Base-by-base conservation (phyloP, 1,140 invertebrate species). In the Limonius californicus region DNA sequence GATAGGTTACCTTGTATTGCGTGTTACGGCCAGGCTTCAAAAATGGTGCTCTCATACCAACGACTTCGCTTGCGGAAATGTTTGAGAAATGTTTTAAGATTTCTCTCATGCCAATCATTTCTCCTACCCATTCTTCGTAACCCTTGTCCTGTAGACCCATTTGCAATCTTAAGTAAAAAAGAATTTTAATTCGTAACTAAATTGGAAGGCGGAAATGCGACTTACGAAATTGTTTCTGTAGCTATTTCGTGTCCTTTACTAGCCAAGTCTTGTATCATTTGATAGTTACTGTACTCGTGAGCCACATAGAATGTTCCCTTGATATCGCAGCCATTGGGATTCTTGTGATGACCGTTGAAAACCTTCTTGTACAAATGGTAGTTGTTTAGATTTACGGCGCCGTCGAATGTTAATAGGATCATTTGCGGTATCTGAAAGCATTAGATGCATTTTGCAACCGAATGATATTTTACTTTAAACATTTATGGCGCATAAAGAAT, bases 261-360 rank as follows among this genome's bases (percentile, higher is more conserved):
- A 55, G 93, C 93, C 30, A 97, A 80, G 67, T 90, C 80, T 76
- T 96, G 91, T 4, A 96, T 90, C 84, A 93, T 90, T 59, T 90
- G 90, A 78, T 97, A 97, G 78, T 97, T 94, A 70, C 92, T 94
- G 79, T 94, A 97, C 75, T 96, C 93, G 74, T 97, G 94, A 6
- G 94, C 92, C 62, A 96, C 84, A 78, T 97, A 98, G 79, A 97
- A 96, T 1, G 95, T 98, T 64, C 92, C 94, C 62, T 86, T 87
- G 42, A 97, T 89, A 0, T 87, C 84, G 75, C 95, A 98, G 8
- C 90, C 90, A 72, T 96, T 96, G 1, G 92, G 91, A 81, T 95
- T 96, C 70, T 86, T 82, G n/a, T n/a, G n/a, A 63, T 89, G 79
- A 70, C 89, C 87, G 55, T 85, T 84, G 65, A 85, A 84, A 72